Percentiles rank a stretch among this genome's conserved stretches.
phyloP scores from a whole-genome alignment of 2,113 vertebrate species.

The Spilogale gracilis region DNA sequence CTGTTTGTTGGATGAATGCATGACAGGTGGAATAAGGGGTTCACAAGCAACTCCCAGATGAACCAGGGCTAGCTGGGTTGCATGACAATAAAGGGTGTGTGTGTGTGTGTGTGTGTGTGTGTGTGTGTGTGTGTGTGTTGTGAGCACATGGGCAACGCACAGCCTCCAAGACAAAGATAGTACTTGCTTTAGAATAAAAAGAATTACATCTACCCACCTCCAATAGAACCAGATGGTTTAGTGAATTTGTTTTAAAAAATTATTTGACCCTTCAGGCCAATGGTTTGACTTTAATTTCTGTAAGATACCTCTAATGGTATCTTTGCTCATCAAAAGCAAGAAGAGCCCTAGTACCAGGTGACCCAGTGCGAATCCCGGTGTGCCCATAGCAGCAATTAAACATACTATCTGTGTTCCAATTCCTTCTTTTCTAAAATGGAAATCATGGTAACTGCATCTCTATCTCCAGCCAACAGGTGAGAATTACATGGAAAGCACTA shows the following conservation, averaged over 20 bases:
- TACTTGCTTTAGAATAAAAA: neutral
- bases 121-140: neutral
- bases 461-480: neutral
- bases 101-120: no score
- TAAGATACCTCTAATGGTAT: neutral
- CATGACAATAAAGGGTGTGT: neutral
- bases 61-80: neutral
- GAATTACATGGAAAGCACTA: neutral
- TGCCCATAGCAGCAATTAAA: neutral
- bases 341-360: neutral
- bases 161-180: neutral
- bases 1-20: neutral
- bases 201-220: neutral
- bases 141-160: neutral
- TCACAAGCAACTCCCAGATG: neutral
- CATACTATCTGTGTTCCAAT: neutral
- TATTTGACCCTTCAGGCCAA: neutral
- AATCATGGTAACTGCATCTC: neutral
- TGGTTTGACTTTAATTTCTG: neutral
- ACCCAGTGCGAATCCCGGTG: neutral
- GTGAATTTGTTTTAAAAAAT: neutral
- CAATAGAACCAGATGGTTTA: neutral
- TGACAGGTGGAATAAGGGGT: neutral
- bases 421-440: neutral
- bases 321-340: neutral